These are phyloP conservation scores for Orthosia gothica DNA, from an alignment of 2,888 invertebrate species.

Conservation along the genomic window DNA sequence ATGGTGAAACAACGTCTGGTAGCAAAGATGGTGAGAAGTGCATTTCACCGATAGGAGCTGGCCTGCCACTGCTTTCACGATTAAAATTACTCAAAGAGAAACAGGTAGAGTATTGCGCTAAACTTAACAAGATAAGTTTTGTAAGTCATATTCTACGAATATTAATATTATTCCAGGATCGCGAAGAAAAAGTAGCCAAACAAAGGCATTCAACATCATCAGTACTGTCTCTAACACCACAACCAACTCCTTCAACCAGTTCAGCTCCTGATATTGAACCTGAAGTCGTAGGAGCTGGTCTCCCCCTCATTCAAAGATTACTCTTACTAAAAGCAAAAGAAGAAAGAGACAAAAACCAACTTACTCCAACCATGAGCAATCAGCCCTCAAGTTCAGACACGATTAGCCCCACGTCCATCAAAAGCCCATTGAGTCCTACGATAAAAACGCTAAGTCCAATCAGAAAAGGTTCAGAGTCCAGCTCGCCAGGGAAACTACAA, in stretches of 20 bases:
- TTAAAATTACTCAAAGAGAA: slow-evolving; percentile 96
- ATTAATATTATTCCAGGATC: slow-evolving; percentile 79
- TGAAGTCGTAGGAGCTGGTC: slow-evolving; percentile 93
- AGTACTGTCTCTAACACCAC: slow-evolving; percentile 84
- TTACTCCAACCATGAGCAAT: slow-evolving; percentile 86
- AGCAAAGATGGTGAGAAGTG: slow-evolving; percentile 92
- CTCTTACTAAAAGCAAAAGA: slow-evolving; percentile 95
- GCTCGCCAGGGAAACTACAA: slow-evolving; percentile 88
- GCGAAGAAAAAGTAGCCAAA: slow-evolving; percentile 89
- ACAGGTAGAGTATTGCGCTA: slow-evolving; percentile 89
- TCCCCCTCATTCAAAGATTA: slow-evolving; percentile 94
- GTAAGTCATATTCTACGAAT: background rate
- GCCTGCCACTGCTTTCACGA: slow-evolving; percentile 95
- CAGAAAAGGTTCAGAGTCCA: slow-evolving; percentile 89
- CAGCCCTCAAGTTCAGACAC: slow-evolving; percentile 90
- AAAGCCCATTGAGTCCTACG: slow-evolving; percentile 89
- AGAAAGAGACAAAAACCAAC: slow-evolving; percentile 91
- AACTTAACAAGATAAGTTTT: background rate
- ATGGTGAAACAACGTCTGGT: slow-evolving; percentile 85
- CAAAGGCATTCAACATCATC: slow-evolving; percentile 86
- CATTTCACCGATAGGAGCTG: slow-evolving; percentile 95
- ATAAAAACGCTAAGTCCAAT: slow-evolving; percentile 88
- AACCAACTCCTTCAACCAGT: slow-evolving; percentile 92
- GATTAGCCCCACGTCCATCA: slow-evolving; percentile 89
- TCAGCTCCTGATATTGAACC: slow-evolving; percentile 91